Evolutionary conservation across 2,888 invertebrate genomes (phyloP), one percentile per base, ranked within the genome.

Genomic region (Eledona agricola): DNA sequence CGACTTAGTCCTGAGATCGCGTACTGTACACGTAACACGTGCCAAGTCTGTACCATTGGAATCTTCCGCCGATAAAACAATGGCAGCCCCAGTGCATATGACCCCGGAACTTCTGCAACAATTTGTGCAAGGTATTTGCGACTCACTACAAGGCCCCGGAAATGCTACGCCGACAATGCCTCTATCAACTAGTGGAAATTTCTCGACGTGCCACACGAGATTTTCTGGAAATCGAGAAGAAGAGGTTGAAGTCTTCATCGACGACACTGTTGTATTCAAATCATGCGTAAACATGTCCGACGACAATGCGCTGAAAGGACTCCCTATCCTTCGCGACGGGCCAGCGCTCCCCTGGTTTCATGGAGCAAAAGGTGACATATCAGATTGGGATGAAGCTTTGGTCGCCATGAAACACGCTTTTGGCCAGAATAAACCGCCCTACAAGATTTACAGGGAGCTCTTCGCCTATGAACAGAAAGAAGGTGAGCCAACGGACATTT

Each of bases 301-400:
- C 32, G 37, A 23, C 19, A 59, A 55, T 17, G 64, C 64, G 7
- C 16, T 63, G n/a, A 51, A 49, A 11, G 65, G 63, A 6, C 35
- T 65, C 15, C 53, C 63, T 1, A 62, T 66, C 61, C 50, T 65
- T 7, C 23, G 64, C 2, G 56, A 57, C 13, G 40, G 37, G n/a
- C 16, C 28, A 26, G 63, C 60, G 12, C 62, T 60, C 2, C 47
- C 57, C 5, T 65, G 62, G 60, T 64, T 47, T 45, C 60, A 64
- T 45, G 62, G 62, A 10, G 37, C 51, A n/a, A 62, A 57, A 51
- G n/a, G n/a, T n/a, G n/a, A n/a, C n/a, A n/a, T n/a, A n/a, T n/a
- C n/a, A n/a, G n/a, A n/a, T n/a, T n/a, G n/a, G 31, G 28, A 5
- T 31, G n/a, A n/a, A n/a, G n/a, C n/a, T n/a, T n/a, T n/a, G n/a